Conservation (phyloP, 2,797 vertebrate species). For the Lepilemur septentrionalis region DNA sequence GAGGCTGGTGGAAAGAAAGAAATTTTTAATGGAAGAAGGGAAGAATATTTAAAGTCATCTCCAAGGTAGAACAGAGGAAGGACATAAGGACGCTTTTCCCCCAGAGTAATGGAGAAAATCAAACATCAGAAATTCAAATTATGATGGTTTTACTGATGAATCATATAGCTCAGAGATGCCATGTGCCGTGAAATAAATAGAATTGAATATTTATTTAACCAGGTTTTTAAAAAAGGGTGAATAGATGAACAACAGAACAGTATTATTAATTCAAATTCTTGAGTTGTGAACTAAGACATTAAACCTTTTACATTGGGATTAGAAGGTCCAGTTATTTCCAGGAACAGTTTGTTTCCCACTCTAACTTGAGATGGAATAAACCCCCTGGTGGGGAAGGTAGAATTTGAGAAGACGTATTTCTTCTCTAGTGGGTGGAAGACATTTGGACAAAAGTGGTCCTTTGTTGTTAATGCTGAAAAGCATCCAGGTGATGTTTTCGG, state of each 20-base stretch:
- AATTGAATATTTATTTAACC: not conserved
- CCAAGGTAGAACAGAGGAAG: not conserved
- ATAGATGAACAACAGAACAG: not conserved
- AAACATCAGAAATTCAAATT: not conserved
- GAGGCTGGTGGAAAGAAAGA: not conserved
- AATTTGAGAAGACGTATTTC: not conserved
- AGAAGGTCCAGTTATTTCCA: not conserved
- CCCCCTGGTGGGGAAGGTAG: not conserved
- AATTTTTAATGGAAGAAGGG: not conserved
- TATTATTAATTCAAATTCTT: conserved; percentile 11
- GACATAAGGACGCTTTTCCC: not conserved
- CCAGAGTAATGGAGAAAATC: not conserved
- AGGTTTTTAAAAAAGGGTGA: not conserved
- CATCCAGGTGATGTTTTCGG: not conserved
- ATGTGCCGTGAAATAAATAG: not conserved
- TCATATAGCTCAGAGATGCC: not conserved
- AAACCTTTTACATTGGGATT: not conserved
- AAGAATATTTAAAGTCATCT: conserved; percentile 25
- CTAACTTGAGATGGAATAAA: not conserved
- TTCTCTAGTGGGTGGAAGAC: not conserved
- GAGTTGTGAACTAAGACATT: not conserved
- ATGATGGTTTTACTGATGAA: not conserved
- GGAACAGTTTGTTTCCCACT: not conserved
- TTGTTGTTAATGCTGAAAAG: conserved; percentile 17
- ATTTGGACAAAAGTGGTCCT: not conserved